Evolutionary conservation across 2,888 invertebrate species (phyloP).

Genomic region (Cremastinae sp.): DNA sequence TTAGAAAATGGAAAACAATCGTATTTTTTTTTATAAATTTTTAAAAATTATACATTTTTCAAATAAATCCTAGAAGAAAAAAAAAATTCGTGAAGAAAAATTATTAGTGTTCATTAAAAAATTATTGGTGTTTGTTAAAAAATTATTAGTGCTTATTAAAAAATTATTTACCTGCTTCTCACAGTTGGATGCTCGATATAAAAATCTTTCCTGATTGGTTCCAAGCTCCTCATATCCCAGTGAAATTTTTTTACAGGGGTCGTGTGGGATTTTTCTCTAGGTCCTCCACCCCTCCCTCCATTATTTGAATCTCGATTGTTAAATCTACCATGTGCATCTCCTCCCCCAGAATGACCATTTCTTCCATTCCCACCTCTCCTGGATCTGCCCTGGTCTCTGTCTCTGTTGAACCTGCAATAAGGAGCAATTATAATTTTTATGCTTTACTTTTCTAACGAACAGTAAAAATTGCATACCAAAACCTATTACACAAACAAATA

Average conservation of each 20-base stretch:
- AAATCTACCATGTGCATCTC: constrained; percentile 68
- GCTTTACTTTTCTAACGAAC: background rate
- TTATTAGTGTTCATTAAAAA: no score
- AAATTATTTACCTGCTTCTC: constrained; percentile 79
- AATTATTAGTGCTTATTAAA: no score
- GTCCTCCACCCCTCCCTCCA: constrained; percentile 66
- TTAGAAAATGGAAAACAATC: background rate
- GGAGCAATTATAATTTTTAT: background rate
- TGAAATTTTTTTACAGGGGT: constrained; percentile 82
- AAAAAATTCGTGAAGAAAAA: no score
- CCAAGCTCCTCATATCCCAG: constrained; percentile 83
- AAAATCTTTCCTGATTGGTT: constrained; percentile 90
- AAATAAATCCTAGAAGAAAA: no score
- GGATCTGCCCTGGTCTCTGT: constrained; percentile 72
- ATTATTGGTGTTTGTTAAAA: no score
- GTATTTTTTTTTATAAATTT: constrained; percentile 6
- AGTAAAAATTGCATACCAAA: no score
- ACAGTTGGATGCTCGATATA: constrained; percentile 88
- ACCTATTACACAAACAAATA: no score
- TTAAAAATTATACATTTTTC: background rate
- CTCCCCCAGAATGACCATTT: constrained; percentile 70
- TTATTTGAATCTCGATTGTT: constrained; percentile 69
- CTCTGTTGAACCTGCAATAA: constrained; percentile 70
- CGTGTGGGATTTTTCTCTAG: constrained; percentile 78
- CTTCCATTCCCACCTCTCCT: constrained; percentile 75